Percentiles rank a stretch among this genome's conserved stretches.
phyloP scores from a whole-genome alignment of 1,140 invertebrate species.

The Ganaspis sp. region DNA sequence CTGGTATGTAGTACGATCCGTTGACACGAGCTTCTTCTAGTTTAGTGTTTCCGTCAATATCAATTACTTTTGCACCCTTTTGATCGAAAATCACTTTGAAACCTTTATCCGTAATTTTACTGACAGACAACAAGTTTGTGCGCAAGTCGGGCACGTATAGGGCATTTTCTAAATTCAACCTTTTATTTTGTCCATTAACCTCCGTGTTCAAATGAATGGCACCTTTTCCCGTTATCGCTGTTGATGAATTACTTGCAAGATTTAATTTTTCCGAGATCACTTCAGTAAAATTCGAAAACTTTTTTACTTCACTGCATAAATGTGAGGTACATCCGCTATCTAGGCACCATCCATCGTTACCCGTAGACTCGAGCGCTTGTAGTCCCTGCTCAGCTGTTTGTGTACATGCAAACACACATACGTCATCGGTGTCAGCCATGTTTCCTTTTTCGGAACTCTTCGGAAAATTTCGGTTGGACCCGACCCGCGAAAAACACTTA shows the following conservation, averaged over 20 bases:
- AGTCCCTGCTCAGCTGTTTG: not conserved
- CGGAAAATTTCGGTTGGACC: not conserved
- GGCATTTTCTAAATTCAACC: conserved; percentile 37
- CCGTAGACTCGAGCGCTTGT: not conserved
- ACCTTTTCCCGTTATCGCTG: not conserved
- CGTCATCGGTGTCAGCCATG: not conserved
- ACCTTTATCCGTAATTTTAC: not conserved
- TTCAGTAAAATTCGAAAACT: not conserved
- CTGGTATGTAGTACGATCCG: conserved; percentile 18
- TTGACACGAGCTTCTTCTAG: not conserved
- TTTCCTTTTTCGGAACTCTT: not conserved
- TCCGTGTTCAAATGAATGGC: not conserved
- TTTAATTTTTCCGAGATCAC: not conserved
- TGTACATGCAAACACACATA: not conserved
- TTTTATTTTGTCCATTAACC: not conserved
- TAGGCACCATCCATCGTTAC: conserved; percentile 13
- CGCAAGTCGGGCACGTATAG: conserved; percentile 31
- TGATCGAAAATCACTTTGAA: not conserved
- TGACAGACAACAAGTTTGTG: conserved; percentile 39
- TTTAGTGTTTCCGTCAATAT: not conserved
- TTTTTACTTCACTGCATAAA: conserved; percentile 30
- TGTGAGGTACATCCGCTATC: conserved; percentile 44
- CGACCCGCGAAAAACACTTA: not conserved
- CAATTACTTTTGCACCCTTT: not conserved
- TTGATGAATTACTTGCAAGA: not conserved